Evolutionary conservation across 1,140 invertebrate genomes (phyloP).

Genomic region (Pseudomyrmex dendroicus): DNA sequence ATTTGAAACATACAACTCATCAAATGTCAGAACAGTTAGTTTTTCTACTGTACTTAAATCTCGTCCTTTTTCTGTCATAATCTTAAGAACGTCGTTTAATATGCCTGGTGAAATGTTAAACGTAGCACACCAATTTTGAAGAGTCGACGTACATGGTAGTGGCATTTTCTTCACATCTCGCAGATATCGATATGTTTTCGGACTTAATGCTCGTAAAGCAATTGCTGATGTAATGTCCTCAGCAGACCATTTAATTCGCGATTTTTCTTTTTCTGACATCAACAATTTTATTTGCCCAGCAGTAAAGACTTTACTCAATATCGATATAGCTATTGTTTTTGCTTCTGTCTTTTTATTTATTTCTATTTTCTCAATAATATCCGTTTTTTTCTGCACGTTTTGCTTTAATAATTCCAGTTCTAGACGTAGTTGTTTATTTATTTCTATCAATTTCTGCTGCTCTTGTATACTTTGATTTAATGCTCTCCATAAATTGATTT

Average conservation of each 20-base stretch:
- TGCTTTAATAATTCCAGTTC: not conserved
- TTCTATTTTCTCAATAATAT: not conserved
- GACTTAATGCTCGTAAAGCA: not conserved
- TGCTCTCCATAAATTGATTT: not conserved
- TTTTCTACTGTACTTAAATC: not conserved
- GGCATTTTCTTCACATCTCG: not conserved
- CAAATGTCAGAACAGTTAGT: not conserved
- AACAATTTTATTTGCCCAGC: not conserved
- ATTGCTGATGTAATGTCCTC: not conserved
- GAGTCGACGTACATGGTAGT: not conserved
- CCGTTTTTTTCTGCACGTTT: not conserved
- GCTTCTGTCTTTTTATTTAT: not conserved
- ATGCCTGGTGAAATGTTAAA: constrained; percentile 1
- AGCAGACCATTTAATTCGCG: not conserved
- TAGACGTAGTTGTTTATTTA: no score
- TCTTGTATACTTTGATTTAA: not conserved
- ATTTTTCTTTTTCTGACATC: no score
- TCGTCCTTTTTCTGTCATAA: not conserved
- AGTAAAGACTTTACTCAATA: not conserved
- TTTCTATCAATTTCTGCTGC: no score
- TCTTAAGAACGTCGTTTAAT: not conserved
- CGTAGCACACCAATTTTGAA: not conserved
- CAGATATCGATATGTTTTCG: not conserved
- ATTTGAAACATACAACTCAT: not conserved
- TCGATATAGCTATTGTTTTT: not conserved